Percentiles rank a stretch among this genome's conserved stretches.
phyloP scores from a whole-genome alignment of 2,113 vertebrate species.

The Hydropotes inermis region DNA sequence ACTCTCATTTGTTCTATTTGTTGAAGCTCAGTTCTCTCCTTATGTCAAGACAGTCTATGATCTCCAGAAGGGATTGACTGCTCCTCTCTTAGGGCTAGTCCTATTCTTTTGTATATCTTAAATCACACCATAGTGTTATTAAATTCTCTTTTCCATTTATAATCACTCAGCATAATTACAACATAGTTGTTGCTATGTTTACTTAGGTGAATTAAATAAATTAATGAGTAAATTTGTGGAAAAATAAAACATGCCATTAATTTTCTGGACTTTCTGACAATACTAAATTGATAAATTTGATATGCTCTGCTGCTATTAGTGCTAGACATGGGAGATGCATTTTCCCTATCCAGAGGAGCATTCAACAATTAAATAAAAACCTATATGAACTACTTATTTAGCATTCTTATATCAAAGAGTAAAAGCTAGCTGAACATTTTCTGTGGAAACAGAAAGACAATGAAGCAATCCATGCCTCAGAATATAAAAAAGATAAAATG shows the following conservation, averaged over 20 bases:
- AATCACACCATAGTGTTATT: background rate
- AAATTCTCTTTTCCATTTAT: background rate
- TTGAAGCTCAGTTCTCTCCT: background rate
- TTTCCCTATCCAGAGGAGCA: background rate
- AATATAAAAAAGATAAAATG: background rate
- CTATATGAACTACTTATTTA: background rate
- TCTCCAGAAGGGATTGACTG: background rate
- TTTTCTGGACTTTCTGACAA: background rate
- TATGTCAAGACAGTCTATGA: background rate
- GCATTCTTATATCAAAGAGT: background rate
- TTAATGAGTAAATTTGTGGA: background rate
- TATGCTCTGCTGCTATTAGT: background rate
- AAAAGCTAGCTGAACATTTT: background rate
- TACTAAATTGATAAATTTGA: background rate
- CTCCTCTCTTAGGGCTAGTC: background rate
- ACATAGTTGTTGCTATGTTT: background rate
- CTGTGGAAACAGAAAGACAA: background rate
- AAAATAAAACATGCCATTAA: background rate
- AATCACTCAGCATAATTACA: background rate
- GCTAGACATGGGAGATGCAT: background rate
- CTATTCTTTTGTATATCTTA: background rate
- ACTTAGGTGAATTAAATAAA: background rate
- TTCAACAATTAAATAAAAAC: background rate
- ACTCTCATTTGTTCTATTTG: background rate
- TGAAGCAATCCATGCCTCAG: background rate